phyloP scores from a whole-genome alignment of 2,113 vertebrate species.

The Mormyrus lacerda region DNA sequence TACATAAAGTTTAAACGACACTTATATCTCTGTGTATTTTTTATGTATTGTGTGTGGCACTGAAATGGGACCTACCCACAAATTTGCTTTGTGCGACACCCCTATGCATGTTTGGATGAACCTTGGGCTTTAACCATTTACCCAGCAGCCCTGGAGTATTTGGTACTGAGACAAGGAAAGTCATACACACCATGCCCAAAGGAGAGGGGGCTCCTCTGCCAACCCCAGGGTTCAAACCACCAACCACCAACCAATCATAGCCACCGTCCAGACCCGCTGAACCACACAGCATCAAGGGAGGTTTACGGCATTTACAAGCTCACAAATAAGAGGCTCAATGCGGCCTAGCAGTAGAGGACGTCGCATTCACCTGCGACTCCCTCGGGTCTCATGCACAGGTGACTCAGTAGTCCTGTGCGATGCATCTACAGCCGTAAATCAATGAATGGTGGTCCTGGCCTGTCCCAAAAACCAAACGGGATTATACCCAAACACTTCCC shows the following conservation, averaged over 20 bases:
- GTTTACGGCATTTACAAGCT: neutral
- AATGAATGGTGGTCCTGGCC: neutral
- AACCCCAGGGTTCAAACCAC: too few relatives aligned
- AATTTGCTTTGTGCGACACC: neutral
- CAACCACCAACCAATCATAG: too few relatives aligned
- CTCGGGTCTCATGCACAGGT: neutral
- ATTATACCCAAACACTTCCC: neutral
- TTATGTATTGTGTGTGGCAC: neutral
- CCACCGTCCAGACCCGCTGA: too few relatives aligned
- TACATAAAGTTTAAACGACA: neutral
- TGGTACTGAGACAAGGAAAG: too few relatives aligned
- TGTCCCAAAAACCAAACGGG: neutral
- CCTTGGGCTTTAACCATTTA: neutral
- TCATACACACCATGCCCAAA: too few relatives aligned
- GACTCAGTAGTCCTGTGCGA: neutral
- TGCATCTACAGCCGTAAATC: neutral
- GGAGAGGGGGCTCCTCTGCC: too few relatives aligned
- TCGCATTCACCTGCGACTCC: neutral
- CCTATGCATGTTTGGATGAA: neutral
- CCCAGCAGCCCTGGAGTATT: too few relatives aligned
- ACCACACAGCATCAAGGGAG: neutral
- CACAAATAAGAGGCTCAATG: neutral
- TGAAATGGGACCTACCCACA: neutral
- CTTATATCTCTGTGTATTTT: neutral
- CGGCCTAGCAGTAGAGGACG: neutral